Evolutionary conservation across 2,888 invertebrate genomes (phyloP), one percentile per base, ranked within the genome.

Genomic region (Drosophila villosipedis): DNA sequence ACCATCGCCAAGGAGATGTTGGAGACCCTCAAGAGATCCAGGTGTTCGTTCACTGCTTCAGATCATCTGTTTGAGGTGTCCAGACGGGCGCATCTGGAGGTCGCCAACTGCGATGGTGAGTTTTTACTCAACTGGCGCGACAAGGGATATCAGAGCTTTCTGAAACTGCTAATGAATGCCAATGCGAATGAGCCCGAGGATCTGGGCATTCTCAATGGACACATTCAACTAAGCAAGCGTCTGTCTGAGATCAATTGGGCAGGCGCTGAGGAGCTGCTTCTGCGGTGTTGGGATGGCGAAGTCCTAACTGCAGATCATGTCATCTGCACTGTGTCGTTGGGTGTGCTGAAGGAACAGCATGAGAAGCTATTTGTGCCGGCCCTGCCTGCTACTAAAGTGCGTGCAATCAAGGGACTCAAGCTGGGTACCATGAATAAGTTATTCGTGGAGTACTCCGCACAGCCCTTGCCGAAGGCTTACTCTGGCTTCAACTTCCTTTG

Each of bases 101-200:
- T 95, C 85, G 94, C 95, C 94, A 92, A 93, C 0, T 96, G 96
- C 88, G 95, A 95, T 5, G 97, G 97, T 0, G 95, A 97, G 87
- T 93, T 94, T 19, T 91, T 95, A 81, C 93, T 96, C 2, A 95
- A 96, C 89, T 98, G 97, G 97, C 96, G 96, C 79, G 94, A 95
- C 61, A 95, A 94, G 72, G 97, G 97, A 2, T 97, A 95, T 88
- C 94, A 94, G 76, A 95, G 94, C 4, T 93, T 97, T 71, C 93
- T 97, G 59, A 95, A 96, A 83, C 87, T 97, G 53, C 93, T 97
- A 76, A 94, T 95, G 95, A 73, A 84, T 4, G 59, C 86, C 16
- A 63, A 76, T 1, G 30, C 62, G 4, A 58, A 76, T 2, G 47
- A 72, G 4, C 33, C 73, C 0, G 82, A 83, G 0, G 84, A 89